Percentiles rank a stretch among this genome's conserved stretches.
Conservation (phyloP, 2,113 vertebrate species). For the Desmodus rotundus region DNA sequence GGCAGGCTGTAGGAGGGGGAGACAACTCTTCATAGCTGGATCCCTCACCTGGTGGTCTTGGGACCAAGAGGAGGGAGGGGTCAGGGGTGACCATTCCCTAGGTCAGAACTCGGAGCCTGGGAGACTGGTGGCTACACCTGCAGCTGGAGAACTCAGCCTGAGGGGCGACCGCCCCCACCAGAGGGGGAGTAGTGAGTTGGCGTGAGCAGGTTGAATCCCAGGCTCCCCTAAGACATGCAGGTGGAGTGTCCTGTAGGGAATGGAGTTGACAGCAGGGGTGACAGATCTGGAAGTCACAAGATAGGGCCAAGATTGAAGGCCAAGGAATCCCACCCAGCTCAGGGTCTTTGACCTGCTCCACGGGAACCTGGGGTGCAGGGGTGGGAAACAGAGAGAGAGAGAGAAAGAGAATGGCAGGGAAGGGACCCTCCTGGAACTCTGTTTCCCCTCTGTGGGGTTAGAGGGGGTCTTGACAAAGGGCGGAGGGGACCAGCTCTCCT, state of each 20-base stretch:
- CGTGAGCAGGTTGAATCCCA: not conserved
- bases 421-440: not conserved
- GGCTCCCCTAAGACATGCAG: not conserved
- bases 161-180: not conserved
- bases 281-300: not conserved
- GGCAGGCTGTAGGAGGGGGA: not conserved
- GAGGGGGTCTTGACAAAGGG: not conserved
- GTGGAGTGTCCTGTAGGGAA: not conserved
- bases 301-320: not conserved
- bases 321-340: not conserved
- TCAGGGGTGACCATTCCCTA: no score
- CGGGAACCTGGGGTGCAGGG: not conserved
- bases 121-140: not conserved
- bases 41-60: not conserved
- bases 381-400: not conserved
- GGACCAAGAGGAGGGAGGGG: not conserved
- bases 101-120: not conserved
- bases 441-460: not conserved
- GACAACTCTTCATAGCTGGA: not conserved
- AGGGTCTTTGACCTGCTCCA: not conserved
- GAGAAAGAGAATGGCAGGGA: not conserved
- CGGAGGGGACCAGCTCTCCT: not conserved
- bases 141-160: not conserved
- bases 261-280: not conserved
- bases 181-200: no score